phyloP scores from a whole-genome alignment of 23 tunicate genomes.

The Trididemnum miniatum region DNA sequence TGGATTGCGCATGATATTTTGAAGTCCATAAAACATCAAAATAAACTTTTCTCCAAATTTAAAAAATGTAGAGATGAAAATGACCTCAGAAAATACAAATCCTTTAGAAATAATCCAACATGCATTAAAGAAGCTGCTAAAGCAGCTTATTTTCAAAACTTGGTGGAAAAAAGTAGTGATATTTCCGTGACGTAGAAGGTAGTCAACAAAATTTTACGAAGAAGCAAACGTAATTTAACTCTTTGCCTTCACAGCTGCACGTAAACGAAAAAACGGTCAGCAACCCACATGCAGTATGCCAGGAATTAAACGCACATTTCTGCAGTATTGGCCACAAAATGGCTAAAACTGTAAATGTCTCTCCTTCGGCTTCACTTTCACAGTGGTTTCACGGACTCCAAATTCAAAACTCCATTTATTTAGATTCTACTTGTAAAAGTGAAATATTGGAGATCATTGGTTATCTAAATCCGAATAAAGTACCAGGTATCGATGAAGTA shows the following conservation, averaged over 20 bases:
- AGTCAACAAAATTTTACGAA: neutral
- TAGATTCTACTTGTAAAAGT: neutral
- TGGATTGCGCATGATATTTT: neutral
- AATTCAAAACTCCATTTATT: neutral
- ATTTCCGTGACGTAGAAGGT: neutral
- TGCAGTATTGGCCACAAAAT: neutral
- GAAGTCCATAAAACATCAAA: neutral
- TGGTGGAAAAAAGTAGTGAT: neutral
- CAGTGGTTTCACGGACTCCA: neutral
- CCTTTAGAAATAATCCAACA: neutral
- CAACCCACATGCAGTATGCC: too few relatives aligned
- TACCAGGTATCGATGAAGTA: too few relatives aligned
- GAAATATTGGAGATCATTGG: neutral
- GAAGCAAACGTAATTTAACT: neutral
- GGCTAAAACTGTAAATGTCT: neutral
- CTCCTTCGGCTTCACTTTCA: neutral
- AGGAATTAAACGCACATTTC: neutral
- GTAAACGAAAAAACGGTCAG: neutral
- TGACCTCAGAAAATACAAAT: neutral
- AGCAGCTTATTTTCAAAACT: neutral
- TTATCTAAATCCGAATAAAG: neutral
- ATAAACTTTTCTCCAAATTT: neutral
- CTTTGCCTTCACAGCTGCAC: neutral
- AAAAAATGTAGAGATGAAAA: neutral
- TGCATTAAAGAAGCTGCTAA: neutral